Evolutionary conservation across 1,140 invertebrate species (phyloP).

Genomic region (Scaptomyza montana): DNA sequence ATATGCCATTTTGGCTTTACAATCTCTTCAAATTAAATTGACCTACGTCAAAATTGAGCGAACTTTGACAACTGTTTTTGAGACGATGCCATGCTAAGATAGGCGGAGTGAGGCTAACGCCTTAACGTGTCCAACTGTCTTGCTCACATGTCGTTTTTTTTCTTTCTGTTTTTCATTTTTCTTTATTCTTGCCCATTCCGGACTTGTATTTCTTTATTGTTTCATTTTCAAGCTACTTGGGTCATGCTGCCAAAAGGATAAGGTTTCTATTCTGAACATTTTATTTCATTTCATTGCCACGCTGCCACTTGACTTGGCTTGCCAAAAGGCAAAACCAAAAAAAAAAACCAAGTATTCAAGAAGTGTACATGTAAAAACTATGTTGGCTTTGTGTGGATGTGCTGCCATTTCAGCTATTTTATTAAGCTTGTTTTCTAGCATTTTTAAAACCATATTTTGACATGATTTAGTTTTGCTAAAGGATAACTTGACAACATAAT

Average conservation of each 20-base stretch:
- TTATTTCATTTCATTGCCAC: conserved; percentile 34
- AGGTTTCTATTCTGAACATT: conserved; percentile 37
- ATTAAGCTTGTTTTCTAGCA: too few species aligned
- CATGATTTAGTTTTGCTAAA: too few species aligned
- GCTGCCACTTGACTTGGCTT: conserved; percentile 27
- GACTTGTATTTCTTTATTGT: conserved; percentile 18
- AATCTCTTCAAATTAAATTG: conserved; percentile 76
- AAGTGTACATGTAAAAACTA: too few species aligned
- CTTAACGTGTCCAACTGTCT: conserved; percentile 33
- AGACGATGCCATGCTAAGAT: not conserved
- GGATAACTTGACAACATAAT: too few species aligned
- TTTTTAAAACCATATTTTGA: too few species aligned
- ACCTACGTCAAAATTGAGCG: conserved; percentile 64
- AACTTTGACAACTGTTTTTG: conserved; percentile 22
- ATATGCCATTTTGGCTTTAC: conserved; percentile 52
- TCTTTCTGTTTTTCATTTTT: too few species aligned
- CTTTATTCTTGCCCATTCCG: too few species aligned
- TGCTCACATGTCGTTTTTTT: conserved; percentile 44
- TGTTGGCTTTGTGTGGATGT: too few species aligned
- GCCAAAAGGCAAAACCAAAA: too few species aligned
- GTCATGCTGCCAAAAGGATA: conserved; percentile 26
- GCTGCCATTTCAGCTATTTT: too few species aligned
- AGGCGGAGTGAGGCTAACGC: conserved; percentile 1
- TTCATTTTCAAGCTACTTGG: conserved; percentile 27
- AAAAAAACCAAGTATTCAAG: too few species aligned